Evolutionary conservation across 2,113 vertebrate species (phyloP), one percentile per base, ranked within the genome.

Genomic region (Rhinoderma darwinii): DNA sequence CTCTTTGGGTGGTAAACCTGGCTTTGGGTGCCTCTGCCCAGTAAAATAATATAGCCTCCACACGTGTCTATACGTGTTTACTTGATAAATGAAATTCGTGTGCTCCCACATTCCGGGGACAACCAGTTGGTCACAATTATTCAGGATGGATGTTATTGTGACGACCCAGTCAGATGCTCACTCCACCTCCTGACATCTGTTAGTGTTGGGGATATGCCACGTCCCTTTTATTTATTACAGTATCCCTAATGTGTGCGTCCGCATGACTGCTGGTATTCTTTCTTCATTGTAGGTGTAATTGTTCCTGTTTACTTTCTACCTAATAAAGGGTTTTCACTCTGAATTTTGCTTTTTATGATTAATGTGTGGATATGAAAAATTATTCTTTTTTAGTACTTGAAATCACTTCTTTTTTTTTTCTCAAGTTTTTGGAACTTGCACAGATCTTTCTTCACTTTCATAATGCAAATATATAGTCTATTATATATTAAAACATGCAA

Each of bases 291-390:
- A 18, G 56, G 39, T 43, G 72, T 74, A 22, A 44, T 74, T 44
- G 22, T 70, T 17, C 35, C 32, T 74, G 10, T 41, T 43, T n/a
- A 74, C 39, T 43, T 74, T 74, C 41, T 74, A 74, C 39, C 4
- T 44, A 74, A 74, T 74, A 74, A 74, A 74, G 37, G 43, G 20
- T 73, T 44, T 74, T 74, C 39, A 73, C 70, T n/a, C 30, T n/a
- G 6, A 27, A 10, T 63, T 63, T 2, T 18, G 6, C 5, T 20
- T 79, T 35, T 54, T 17, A 20, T 30, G 27, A n/a, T 11, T 17
- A 4, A 61, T 37, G 2, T 81, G 50, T 18, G n/a, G n/a, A n/a
- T 35, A 43, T 75, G 41, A 68, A 22, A 25, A 8, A 8, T 39
- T 3, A 7, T 15, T 63, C 25, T 27, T 5, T 27, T 63, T 63